phyloP scores from a whole-genome alignment of 2,888 invertebrate genomes.

The Calephelis perditalis region DNA sequence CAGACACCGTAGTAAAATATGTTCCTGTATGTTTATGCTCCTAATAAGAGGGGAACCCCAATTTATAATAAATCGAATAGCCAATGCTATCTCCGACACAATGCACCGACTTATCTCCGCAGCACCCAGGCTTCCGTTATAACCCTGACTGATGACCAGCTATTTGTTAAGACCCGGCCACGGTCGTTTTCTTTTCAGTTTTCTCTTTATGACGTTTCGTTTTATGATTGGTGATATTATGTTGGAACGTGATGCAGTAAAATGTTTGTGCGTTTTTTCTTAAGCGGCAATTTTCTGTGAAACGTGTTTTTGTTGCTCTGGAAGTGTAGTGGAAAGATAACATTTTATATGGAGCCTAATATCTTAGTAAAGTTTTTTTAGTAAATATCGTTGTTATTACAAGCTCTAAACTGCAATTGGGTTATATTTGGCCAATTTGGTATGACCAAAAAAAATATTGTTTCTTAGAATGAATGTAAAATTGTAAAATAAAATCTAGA shows the following conservation, averaged over 20 bases:
- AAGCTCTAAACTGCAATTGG: too few species aligned
- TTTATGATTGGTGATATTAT: slow-evolving; percentile 67
- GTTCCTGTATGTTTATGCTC: neutral
- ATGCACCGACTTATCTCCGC: slow-evolving; percentile 66
- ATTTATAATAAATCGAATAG: slow-evolving; percentile 67
- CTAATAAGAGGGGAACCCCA: slow-evolving; percentile 22
- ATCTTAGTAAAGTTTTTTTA: too few species aligned
- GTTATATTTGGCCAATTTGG: too few species aligned
- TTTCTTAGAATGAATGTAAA: too few species aligned
- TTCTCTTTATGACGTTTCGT: slow-evolving; percentile 72
- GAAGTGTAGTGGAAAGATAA: too few species aligned
- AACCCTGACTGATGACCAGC: slow-evolving; percentile 71
- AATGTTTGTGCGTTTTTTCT: slow-evolving; percentile 31
- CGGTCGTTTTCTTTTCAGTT: slow-evolving; percentile 71
- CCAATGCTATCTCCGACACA: slow-evolving; percentile 57
- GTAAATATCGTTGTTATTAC: too few species aligned
- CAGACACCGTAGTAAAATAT: too few species aligned
- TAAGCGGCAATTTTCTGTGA: slow-evolving; percentile 11
- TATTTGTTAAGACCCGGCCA: slow-evolving; percentile 68
- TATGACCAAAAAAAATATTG: too few species aligned
- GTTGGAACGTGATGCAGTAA: slow-evolving; percentile 52
- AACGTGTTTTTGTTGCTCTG: neutral
- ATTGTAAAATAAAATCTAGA: too few species aligned
- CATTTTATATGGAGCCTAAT: too few species aligned
- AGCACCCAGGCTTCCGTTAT: slow-evolving; percentile 53